A percentile compares a stretch with the other conserved stretches of the same genome.
Evolutionary conservation across 37 sponge, comb jelly and placozoan genomes (phyloP).

Genomic region (Ephydatia muelleri): DNA sequence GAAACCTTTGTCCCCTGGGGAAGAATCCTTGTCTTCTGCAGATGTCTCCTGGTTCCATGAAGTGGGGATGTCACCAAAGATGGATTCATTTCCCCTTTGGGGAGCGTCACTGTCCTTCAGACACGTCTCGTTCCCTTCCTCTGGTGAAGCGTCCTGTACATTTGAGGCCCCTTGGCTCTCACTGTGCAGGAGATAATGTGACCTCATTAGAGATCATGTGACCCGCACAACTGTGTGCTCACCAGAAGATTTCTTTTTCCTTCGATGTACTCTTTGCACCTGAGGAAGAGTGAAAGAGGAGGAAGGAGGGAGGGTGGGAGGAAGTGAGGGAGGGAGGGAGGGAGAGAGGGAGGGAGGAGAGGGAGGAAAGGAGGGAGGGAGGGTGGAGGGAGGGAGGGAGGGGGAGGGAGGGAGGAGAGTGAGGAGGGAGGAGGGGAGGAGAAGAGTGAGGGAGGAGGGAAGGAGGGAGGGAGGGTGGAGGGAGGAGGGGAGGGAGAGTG

Average conservation of each 20-base stretch:
- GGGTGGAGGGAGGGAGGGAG: not conserved
- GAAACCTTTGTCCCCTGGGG: no score
- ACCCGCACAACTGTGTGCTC: not conserved
- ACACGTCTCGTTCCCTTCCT: not conserved
- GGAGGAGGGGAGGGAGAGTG: not conserved
- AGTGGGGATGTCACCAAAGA: not conserved
- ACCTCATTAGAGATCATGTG: no score
- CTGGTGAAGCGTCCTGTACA: no score
- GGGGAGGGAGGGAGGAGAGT: not conserved
- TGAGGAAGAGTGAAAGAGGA: not conserved
- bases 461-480: not conserved
- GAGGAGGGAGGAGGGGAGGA: not conserved
- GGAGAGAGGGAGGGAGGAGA: no score
- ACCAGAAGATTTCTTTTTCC: not conserved
- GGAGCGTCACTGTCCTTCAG: not conserved
- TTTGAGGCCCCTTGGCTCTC: no score
- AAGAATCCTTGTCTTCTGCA: not conserved
- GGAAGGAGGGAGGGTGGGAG: not conserved
- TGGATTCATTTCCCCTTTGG: not conserved
- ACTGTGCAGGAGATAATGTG: no score
- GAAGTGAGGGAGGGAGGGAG: no score
- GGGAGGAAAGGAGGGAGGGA: not conserved
- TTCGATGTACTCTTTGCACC: not conserved
- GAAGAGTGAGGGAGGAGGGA: not conserved
- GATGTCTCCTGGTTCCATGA: not conserved